Conservation (phyloP, 1,140 invertebrate genomes). For the Meloidogyne floridensis region DNA sequence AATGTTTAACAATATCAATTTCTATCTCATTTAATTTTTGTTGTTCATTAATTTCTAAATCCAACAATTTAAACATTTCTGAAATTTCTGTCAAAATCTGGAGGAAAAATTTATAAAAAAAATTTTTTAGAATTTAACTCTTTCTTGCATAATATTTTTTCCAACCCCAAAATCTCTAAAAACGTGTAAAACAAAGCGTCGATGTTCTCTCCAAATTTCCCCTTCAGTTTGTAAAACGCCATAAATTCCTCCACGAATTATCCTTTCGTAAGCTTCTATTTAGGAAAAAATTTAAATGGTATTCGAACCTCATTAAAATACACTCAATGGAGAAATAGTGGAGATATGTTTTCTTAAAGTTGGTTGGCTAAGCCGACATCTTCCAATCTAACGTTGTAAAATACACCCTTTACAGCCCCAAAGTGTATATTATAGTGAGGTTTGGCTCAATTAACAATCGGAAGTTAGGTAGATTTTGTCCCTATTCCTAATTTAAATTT, state of each 20-base stretch:
- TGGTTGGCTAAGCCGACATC: too few relatives aligned
- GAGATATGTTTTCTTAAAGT: too few relatives aligned
- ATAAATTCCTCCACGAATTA: constrained; percentile 31
- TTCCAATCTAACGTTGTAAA: too few relatives aligned
- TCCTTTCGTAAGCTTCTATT: constrained; percentile 18
- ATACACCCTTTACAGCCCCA: too few relatives aligned
- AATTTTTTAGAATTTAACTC: constrained; percentile 27
- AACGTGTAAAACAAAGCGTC: constrained; percentile 47
- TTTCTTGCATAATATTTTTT: constrained; percentile 51
- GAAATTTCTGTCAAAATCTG: constrained; percentile 40
- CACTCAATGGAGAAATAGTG: too few relatives aligned
- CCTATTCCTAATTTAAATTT: too few relatives aligned
- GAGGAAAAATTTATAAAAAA: constrained; percentile 21
- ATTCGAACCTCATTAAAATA: too few relatives aligned
- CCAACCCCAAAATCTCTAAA: constrained; percentile 52
- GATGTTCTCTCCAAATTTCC: constrained; percentile 41
- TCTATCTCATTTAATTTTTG: constrained; percentile 7
- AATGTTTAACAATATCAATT: constrained; percentile 41
- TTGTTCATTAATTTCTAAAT: constrained; percentile 19
- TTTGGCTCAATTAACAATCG: too few relatives aligned
- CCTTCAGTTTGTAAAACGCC: constrained; percentile 42
- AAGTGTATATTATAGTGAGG: too few relatives aligned
- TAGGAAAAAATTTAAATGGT: not conserved
- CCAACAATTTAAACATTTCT: constrained; percentile 18
- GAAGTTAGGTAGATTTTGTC: too few relatives aligned